Conservation (phyloP, 2,888 invertebrate genomes). For the Drosophila demipolita region DNA sequence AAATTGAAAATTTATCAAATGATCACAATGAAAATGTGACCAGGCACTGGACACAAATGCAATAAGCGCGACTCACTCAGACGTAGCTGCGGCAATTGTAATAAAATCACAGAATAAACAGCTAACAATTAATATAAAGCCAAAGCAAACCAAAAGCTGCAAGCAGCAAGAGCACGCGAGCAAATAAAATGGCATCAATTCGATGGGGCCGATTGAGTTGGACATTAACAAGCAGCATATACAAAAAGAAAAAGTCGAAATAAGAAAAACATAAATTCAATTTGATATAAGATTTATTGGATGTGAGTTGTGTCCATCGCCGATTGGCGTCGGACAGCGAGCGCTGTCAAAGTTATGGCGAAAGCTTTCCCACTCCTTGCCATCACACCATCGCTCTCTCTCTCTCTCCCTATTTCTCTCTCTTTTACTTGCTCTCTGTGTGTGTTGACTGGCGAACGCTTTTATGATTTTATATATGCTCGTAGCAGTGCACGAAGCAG, state of each 20-base stretch:
- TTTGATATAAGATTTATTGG: conserved; percentile 76
- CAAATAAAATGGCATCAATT: conserved; percentile 2
- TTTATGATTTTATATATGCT: conserved; percentile 45
- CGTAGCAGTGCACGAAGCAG: conserved; percentile 32
- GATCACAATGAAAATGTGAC: conserved; percentile 41
- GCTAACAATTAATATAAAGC: conserved; percentile 30
- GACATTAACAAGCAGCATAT: not conserved
- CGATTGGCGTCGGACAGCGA: conserved; percentile 31
- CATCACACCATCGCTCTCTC: not conserved
- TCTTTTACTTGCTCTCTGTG: not conserved
- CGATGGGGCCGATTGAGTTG: conserved; percentile 5
- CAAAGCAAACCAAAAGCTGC: conserved; percentile 22
- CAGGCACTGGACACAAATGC: conserved; percentile 39
- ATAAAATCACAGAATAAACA: conserved; percentile 60
- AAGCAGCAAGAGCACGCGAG: not conserved
- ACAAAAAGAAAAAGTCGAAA: conserved; percentile 25
- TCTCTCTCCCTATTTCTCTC: conserved; percentile 3
- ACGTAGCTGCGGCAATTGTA: conserved; percentile 44
- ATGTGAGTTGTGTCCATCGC: conserved; percentile 43
- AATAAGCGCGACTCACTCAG: conserved; percentile 55
- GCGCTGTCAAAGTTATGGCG: conserved; percentile 24
- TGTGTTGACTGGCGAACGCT: conserved; percentile 2
- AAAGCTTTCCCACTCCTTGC: conserved; percentile 52
- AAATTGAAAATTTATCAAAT: conserved; percentile 41
- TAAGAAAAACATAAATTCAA: conserved; percentile 77